Base-by-base conservation (phyloP, 2,797 vertebrate genomes). In the Artibeus lituratus region DNA sequence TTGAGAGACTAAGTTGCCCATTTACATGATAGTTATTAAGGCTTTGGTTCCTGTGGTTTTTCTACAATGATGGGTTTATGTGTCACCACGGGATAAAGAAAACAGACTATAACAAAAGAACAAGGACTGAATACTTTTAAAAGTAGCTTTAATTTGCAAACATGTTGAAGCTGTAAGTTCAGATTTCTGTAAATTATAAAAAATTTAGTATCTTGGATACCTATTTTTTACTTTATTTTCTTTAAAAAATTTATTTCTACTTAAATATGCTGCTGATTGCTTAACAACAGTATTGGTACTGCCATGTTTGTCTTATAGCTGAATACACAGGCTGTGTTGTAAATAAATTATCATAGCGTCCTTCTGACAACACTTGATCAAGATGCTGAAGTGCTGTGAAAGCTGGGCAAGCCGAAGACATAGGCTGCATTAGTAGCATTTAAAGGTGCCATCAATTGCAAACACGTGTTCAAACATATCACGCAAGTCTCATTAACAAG, bases 371-470 rank as follows among this genome's bases (percentile, higher is more conserved):
- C 72, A 97, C 10, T 2, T 89, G 49, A 94, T 74, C 42, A 74
- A 86, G 93, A 87, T 16, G 86, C 44, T 84, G 51, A 96, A 94
- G 87, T 21, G 7, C 15, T 24, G 16, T 87, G 49, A 93, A 69
- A 97, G 9, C 24, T 37, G 73, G 91, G 44, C 51, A 96, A 95
- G 73, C 39, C 59, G 26, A 85, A 95, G 96, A 57, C 15, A 70
- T 84, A 44, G 87, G 26, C 67, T 95, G 47, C 35, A 89, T 97
- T 95, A 94, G 96, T n/a, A 95, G 10, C 65, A 80, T 69, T 97
- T 37, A 91, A 94, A 96, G 19, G 3, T 32, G 51, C 35, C 87
- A 92, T 65, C 9, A 95, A 76, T 97, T 97, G 95, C 84, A 98
- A 97, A 67, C 10, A 15, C 2, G 87, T 89, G 87, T 96, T 57